Base-by-base conservation (phyloP, 2,888 invertebrate species). In the Parasteatoda lunata region DNA sequence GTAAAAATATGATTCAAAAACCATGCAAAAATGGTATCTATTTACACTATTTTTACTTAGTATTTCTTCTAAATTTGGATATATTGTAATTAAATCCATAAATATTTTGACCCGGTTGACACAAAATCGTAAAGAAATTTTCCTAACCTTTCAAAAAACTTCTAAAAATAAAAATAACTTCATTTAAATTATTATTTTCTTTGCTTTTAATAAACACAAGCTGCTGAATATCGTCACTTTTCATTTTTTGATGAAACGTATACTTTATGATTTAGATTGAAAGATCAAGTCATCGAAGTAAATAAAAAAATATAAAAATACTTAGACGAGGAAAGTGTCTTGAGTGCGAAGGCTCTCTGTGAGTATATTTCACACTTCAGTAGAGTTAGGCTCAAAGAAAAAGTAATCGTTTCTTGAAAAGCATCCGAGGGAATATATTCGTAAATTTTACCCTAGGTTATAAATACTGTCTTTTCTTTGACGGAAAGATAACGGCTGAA, bases 381-480 rank as follows among this genome's bases (percentile, higher is more conserved):
- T 59, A 7, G 59, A 59, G 9, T n/a, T 59, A 4, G 59, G 59
- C n/a, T 59, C 59, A n/a, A 59, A n/a, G 59, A 8, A 59, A 59
- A 59, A 59, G 59, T 59, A 59, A 59, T 59, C 59, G 59, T 59
- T 59, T 11, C 59, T n/a, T 59, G n/a, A 59, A 59, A 59, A 59
- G 59, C 9, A 59, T 13, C 11, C 11, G n/a, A 59, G 59, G n/a
- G 59, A 59, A 59, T 59, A 59, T 59, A 59, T 59, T 59, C 59
- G 59, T 59, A 9, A 59, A 4, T 59, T 59, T 59, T 59, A 13
- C 59, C n/a, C n/a, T 59, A 13, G 59, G 59, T 59, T 59, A 59
- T 59, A 5, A n/a, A 59, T 59, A 59, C 59, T n/a, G 9, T 59
- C 9, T 59, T 59, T 59, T 59, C n/a, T 59, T 59, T n/a, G n/a